Base-by-base conservation (phyloP, 1,140 invertebrate species). In the Rhynchophorus ferrugineus region DNA sequence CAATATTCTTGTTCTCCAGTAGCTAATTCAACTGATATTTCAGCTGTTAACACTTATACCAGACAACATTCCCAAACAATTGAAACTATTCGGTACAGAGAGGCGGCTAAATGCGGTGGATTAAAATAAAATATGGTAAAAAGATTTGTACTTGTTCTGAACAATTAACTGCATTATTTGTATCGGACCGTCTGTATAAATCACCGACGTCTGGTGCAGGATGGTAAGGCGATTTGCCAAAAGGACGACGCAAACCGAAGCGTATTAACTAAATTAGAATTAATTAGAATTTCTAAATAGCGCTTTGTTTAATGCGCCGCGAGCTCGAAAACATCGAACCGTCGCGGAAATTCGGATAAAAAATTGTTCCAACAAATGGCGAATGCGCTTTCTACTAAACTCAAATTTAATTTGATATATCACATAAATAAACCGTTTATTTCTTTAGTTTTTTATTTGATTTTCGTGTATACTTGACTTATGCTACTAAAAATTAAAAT, bases 221-320 rank as follows among this genome's bases (percentile, higher is more conserved):
- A 34, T 44, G 18, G 24, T 44, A 44, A 44, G 43, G 43, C 43
- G 43, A 44, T 44, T 44, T 44, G 43, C 43, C 43, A 44, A 44
- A 44, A 34, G 29, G 43, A 34, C 24, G 43, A 44, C 11, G n/a
- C 3, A 34, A 44, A 44, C 43, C 43, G 24, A 18, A 18, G 2
- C 43, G 24, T 44, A 44, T 44, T 44, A 33, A 33, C 43, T 20
- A 24, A 44, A 44, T 44, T 44, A 44, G 43, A 44, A 33, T 44
- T 44, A 44, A 44, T 33, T 44, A 44, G 43, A 44, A 44, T 33
- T 44, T 20, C 43, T 44, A 44, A 44, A 24, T 44, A 34, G n/a
- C 7, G 24, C 20, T 44, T 18, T 16, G 5, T 8, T 44, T 33
- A 44, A 34, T 44, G 41, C 41, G 17, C 24, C 24, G 24, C 24